Evolutionary conservation across 2,113 vertebrate species (phyloP).

Genomic region (Ailurus styani): DNA sequence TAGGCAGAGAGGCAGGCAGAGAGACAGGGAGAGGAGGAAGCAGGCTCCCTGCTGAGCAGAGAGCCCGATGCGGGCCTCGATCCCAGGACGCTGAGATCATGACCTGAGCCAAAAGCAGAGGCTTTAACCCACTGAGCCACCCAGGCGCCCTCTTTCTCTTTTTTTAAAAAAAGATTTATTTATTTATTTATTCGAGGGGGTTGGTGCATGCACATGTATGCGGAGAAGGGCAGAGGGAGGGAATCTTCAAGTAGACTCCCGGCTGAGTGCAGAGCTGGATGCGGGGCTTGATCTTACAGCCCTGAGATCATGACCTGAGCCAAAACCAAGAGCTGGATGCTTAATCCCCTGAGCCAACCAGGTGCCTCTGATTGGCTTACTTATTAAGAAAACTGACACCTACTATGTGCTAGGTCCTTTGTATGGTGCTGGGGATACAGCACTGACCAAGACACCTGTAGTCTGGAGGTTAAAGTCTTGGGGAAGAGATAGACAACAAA

Average conservation of each 20-base stretch:
- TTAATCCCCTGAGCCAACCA: not conserved
- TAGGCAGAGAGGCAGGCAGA: no score
- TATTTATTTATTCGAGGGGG: not conserved
- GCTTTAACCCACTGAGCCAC: no score
- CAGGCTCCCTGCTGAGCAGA: no score
- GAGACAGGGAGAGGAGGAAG: no score
- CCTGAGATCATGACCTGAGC: not conserved
- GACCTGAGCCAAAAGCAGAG: no score
- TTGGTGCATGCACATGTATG: not conserved
- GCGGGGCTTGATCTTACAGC: not conserved
- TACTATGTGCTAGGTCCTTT: fast-evolving
- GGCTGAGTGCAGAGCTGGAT: not conserved
- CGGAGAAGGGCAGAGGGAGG: not conserved
- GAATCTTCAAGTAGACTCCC: not conserved
- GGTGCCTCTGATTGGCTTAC: not conserved
- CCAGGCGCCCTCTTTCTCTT: no score
- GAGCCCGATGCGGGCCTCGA: no score
- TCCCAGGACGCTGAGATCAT: no score
- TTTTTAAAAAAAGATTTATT: not conserved
- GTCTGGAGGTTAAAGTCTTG: not conserved
- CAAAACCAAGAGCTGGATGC: not conserved
- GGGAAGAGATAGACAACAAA: not conserved
- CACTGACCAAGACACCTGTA: not conserved
- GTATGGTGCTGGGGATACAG: not conserved
- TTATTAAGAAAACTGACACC: not conserved